Conservation (phyloP, 2,888 invertebrate species). For the Drosophila cracens region DNA sequence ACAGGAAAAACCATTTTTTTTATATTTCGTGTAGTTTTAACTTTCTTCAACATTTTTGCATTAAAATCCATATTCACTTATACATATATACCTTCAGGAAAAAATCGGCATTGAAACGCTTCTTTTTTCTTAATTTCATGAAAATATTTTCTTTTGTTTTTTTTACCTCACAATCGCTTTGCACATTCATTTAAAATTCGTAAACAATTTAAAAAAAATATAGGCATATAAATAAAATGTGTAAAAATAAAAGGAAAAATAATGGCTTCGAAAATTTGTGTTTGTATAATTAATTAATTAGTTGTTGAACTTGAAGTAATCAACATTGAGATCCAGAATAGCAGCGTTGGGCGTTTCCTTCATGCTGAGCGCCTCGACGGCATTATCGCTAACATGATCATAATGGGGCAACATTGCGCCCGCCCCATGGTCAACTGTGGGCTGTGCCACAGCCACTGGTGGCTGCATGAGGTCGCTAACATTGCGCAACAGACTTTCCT, state of each 20-base stretch:
- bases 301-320: slow-evolving; percentile 84
- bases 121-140: background rate
- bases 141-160: background rate
- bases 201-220: background rate
- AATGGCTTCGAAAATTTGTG: background rate
- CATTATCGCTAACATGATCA: slow-evolving; percentile 84
- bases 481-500: slow-evolving; percentile 83
- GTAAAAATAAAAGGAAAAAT: background rate
- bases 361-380: slow-evolving; percentile 84
- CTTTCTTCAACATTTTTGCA: background rate
- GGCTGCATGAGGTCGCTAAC: slow-evolving; percentile 83
- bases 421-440: slow-evolving; percentile 45
- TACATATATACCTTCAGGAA: background rate
- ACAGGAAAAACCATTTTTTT: background rate
- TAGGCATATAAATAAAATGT: slow-evolving; percentile 9
- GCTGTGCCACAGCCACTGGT: slow-evolving; percentile 57
- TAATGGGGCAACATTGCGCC: slow-evolving; percentile 74
- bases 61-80: background rate
- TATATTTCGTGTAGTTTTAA: background rate
- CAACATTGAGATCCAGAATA: slow-evolving; percentile 83
- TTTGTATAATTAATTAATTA: slow-evolving; percentile 21
- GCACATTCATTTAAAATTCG: slow-evolving; percentile 18
- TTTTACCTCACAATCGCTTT: slow-evolving; percentile 20
- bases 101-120: background rate
- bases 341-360: slow-evolving; percentile 77